Percentiles rank a stretch among this genome's conserved stretches.
Conservation (phyloP, 2,113 vertebrate genomes). For the Cygnus atratus region DNA sequence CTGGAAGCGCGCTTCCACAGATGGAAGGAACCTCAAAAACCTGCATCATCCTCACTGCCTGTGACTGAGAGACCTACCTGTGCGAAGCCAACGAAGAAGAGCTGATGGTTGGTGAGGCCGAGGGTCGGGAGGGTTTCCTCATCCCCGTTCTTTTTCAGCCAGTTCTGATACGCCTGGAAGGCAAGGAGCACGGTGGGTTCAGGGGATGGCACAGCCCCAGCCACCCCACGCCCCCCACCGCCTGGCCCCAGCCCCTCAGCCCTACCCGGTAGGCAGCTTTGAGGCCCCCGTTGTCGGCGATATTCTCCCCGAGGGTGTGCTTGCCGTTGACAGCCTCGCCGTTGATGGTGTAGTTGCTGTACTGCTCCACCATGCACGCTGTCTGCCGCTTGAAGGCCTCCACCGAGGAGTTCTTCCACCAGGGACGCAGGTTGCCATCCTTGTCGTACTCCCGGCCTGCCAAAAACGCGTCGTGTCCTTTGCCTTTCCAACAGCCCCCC, state of each 20-base stretch:
- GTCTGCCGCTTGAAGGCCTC: slow-evolving; percentile 94
- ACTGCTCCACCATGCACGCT: slow-evolving; percentile 93
- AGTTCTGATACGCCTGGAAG: slow-evolving; percentile 93
- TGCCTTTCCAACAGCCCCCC: not conserved
- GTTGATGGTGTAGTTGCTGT: slow-evolving; percentile 90
- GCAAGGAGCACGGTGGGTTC: not conserved
- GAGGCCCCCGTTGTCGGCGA: slow-evolving; percentile 95
- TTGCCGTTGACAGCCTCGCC: slow-evolving; percentile 89
- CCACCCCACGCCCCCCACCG: accelerated
- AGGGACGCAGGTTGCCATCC: slow-evolving; percentile 92
- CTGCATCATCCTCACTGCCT: not conserved
- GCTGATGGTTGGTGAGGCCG: slow-evolving; percentile 91
- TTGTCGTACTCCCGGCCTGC: slow-evolving; percentile 95
- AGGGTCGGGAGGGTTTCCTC: slow-evolving; percentile 87
- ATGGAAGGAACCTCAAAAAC: not conserved
- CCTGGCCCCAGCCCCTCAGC: not conserved
- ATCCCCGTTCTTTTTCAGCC: slow-evolving; percentile 88
- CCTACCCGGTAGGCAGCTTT: slow-evolving; percentile 93
- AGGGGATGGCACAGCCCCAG: not conserved
- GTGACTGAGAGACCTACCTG: slow-evolving; percentile 81
- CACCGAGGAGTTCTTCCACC: slow-evolving; percentile 96
- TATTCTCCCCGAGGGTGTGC: slow-evolving; percentile 97
- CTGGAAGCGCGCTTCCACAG: not conserved
- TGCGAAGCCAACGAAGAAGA: slow-evolving; percentile 96
- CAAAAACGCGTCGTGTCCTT: not conserved